Percentiles rank a stretch among this genome's conserved stretches.
Evolutionary conservation across 2,888 invertebrate species (phyloP).

Genomic region (Drosophila prolongata): DNA sequence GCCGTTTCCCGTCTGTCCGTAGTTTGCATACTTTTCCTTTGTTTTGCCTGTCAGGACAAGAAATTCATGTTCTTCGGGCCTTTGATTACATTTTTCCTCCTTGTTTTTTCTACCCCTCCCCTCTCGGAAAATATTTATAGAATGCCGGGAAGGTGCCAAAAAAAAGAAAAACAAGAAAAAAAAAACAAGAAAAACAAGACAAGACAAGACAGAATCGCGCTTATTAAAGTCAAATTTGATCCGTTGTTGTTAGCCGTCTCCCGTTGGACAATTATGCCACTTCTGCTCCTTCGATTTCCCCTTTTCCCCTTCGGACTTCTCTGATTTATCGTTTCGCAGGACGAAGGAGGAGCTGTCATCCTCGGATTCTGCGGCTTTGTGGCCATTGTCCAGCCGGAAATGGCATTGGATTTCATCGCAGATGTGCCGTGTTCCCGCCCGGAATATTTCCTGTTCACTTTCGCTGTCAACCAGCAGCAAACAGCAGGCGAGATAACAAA

Average conservation of each 20-base stretch:
- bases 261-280: constrained; percentile 15
- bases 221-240: constrained; percentile 42
- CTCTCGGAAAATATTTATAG: constrained; percentile 9
- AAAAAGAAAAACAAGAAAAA: neutral
- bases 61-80: constrained; percentile 48
- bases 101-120: neutral
- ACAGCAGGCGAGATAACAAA: constrained; percentile 3
- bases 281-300: constrained; percentile 2
- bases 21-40: constrained; percentile 63
- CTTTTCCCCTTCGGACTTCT: neutral
- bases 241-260: constrained; percentile 17
- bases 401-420: constrained; percentile 21
- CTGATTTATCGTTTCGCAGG: constrained; percentile 13
- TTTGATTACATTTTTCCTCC: constrained; percentile 28
- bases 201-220: constrained; percentile 13
- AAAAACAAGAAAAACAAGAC: neutral
- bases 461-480: constrained; percentile 6
- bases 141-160: constrained; percentile 4
- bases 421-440: constrained; percentile 1
- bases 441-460: constrained; percentile 17
- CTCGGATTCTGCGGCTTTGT: constrained; percentile 10
- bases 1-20: constrained; percentile 43
- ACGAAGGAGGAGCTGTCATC: constrained; percentile 9
- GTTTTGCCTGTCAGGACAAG: constrained; percentile 51
- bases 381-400: constrained; percentile 20